Base-by-base conservation (phyloP, 2,888 invertebrate species). In the Acanthosepion lycidas region DNA sequence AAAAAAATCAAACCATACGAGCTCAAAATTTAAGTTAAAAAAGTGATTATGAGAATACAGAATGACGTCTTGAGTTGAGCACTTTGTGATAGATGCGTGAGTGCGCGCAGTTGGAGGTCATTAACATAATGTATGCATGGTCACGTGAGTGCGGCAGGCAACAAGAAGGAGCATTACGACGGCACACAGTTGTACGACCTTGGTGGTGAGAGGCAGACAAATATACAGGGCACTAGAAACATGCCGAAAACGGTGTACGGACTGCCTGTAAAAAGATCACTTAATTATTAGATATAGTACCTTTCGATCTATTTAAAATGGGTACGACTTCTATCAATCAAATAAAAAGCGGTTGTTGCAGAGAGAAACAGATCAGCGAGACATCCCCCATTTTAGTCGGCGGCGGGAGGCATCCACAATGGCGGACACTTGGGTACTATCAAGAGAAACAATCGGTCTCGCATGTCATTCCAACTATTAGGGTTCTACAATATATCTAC, bases 161-260 rank as follows among this genome's bases (percentile, higher is more conserved):
- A 93, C 92, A 93, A 51, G n/a, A 49, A 49, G 93, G 51, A 93
- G 93, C 93, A 12, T n/a, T 53, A 78, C 78, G 78, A 78, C 78
- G 78, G 78, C 93, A 93, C 53, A 93, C 49, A 93, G 93, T 93
- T 93, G 53, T 93, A 93, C 93, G 93, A 93, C 93, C 93, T 93
- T 93, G 93, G 53, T 93, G 93, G 93, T 53, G 93, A 93, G 93
- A 51, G 93, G 93, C 93, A 93, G 93, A 93, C 93, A 51, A 93
- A 53, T 93, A 93, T 53, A 93, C 93, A 28, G 93, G 53, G 51
- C 53, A 93, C 93, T 53, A 93, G n/a, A 18, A 59, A 59, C 59
- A 59, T 59, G 59, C 23, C 6, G 59, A 59, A 59, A 59, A 59
- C 59, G 23, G 59, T 59, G 55, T 23, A 59, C 20, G 59, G 23